Evolutionary conservation across 2,888 invertebrate species (phyloP), one percentile per base, ranked within the genome.

Genomic region (Cheilosia variabilis): DNA sequence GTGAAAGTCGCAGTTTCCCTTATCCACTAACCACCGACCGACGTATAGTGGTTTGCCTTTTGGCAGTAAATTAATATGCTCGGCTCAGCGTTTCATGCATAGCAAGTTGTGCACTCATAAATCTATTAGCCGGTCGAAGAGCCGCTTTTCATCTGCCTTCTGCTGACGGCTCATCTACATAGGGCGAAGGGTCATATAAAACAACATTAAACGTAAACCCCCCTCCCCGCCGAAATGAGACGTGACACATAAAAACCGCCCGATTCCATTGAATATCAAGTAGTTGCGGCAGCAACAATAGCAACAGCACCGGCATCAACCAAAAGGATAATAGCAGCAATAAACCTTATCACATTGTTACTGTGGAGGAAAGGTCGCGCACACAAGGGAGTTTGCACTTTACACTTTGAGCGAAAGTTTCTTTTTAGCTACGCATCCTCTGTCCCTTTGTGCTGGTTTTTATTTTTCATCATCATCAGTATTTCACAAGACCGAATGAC

Each of bases 341-440:
- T 72, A 72, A 72, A 62, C 72, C 63, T 63, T 53, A 43, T 62
- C 72, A 62, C 62, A 72, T 72, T 63, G 62, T 72, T 53, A 45
- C 45, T 31, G 34, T 41, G n/a, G 15, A 27, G 41, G 22, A 43
- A 71, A 60, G 60, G 50, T 62, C 43, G 19, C 52, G 22, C 62
- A 50, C 13, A 37, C 34, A 10, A 17, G 69, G 34, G 58, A 50
- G 47, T 58, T 37, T 50, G 34, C 50, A 60, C 69, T 69, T 69
- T 47, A 34, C 45, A 69, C 47, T 69, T 69, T 57, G 34, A 69
- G 47, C 15, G 27, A 55, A 68, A 68, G 53, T 43, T 27, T 31
- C 15, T 6, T 45, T 69, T 69, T 47, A 37, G 37, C 4, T 13
- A 13, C 13, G 37, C 37, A 37, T 37, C 4, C 37, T 9, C 37